These are phyloP conservation scores for Chlorodrepanis virens DNA, from an alignment of 2,113 vertebrate genomes.

Conservation along the genomic window DNA sequence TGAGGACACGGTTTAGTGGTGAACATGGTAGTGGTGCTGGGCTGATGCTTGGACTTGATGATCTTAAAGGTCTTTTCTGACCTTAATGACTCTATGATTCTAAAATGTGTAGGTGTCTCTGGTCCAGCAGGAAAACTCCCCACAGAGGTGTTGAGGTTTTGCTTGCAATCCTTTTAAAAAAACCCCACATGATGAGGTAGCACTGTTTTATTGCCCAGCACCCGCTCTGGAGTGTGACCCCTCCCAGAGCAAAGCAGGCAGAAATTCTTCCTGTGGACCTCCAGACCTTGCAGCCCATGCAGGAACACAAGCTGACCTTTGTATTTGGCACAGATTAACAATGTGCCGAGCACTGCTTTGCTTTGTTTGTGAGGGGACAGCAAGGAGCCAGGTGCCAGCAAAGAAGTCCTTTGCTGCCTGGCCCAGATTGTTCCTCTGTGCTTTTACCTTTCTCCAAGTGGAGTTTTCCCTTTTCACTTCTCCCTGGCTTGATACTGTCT, in stretches of 20 bases:
- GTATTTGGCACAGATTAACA: not conserved
- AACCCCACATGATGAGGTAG: accelerated
- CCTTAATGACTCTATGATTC: not conserved
- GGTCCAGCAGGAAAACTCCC: not conserved
- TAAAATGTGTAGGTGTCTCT: not conserved
- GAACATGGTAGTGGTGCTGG: not conserved
- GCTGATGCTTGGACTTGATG: not conserved
- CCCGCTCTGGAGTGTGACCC: not conserved
- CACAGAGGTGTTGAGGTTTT: not conserved
- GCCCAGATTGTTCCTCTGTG: not conserved
- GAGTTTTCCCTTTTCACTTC: not conserved
- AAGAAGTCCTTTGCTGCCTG: not conserved
- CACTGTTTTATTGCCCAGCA: not conserved
- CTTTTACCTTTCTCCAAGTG: not conserved
- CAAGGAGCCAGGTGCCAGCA: accelerated
- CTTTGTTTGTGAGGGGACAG: not conserved
- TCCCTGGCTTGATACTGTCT: not conserved
- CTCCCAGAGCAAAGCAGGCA: not conserved
- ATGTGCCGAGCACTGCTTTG: not conserved
- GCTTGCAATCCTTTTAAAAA: not conserved
- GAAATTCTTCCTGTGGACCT: not conserved
- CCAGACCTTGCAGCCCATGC: not conserved
- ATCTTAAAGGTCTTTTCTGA: not conserved
- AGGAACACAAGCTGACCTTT: not conserved
- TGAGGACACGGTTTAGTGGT: not conserved